Base-by-base conservation (phyloP, 2,888 invertebrate species). In the Isotomurus palustris region DNA sequence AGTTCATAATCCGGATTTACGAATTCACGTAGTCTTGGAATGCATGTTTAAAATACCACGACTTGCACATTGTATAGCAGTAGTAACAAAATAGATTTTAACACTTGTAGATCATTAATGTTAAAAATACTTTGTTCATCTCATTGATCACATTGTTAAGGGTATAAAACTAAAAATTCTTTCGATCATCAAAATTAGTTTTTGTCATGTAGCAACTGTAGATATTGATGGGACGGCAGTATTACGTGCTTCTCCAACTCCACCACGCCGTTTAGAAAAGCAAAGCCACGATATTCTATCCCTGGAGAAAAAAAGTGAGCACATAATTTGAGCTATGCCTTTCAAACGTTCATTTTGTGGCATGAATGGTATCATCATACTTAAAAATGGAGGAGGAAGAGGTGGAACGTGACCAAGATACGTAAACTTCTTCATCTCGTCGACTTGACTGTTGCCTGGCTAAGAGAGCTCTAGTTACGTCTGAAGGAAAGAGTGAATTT, bases 401-500 rank as follows among this genome's bases (percentile, higher is more conserved):
- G 14, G 75, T 72, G n/a, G 74, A 73, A 40, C 75, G 69, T 19
- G 75, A 75, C 75, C 75, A 75, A 19, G 74, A 73, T 10, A 73
- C 75, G 49, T 74, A 72, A 57, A 74, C 72, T 56, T 74, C 73
- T 43, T 71, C 74, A 71, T 67, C 73, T 72, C 65, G 72, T 10
- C 19, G 29, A 5, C 21, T 45, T 10, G 56, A 17, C 12, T 62
- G 58, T 29, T 57, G 49, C 53, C 61, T 56, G 1, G 55, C 45
- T 35, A 83, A 76, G 68, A 86, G 78, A 17, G 87, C 86, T 73
- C 82, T 82, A 47, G 85, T 82, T 71, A 88, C 83, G 73, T 88
- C 84, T 72, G 86, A 86, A 48, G 91, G 90, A 67, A 80, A 82
- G 56, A 85, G 72, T 2, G 86, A 82, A 69, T 84, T 85, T 74